Evolutionary conservation across 2,888 invertebrate genomes (phyloP).

Genomic region (Athalia circularis): DNA sequence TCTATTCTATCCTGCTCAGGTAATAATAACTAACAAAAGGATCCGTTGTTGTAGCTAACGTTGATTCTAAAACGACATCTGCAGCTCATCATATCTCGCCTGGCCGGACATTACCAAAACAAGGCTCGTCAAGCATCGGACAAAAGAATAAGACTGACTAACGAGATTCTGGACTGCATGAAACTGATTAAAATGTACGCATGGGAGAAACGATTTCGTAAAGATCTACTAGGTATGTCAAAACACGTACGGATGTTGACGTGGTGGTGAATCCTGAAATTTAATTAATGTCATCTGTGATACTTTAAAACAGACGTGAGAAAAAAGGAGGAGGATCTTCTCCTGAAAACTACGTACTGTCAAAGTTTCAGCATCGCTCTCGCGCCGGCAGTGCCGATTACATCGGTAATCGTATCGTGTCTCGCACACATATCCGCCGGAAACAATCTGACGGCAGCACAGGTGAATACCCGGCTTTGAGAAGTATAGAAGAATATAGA

Average conservation of each 20-base stretch:
- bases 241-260: background rate
- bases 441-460: slow-evolving; percentile 78
- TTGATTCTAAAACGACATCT: slow-evolving; percentile 50
- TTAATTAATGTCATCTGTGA: background rate
- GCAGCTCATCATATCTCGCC: slow-evolving; percentile 73
- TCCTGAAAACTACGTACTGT: slow-evolving; percentile 77
- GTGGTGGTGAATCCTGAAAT: background rate
- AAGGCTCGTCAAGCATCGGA: slow-evolving; percentile 61
- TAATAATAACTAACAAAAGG: slow-evolving; percentile 55
- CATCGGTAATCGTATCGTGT: slow-evolving; percentile 79
- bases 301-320: slow-evolving; percentile 73
- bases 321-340: slow-evolving; percentile 74
- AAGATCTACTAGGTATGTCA: slow-evolving; percentile 72
- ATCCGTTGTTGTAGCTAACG: background rate
- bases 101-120: slow-evolving; percentile 69
- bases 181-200: slow-evolving; percentile 81
- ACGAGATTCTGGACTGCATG: slow-evolving; percentile 77
- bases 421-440: slow-evolving; percentile 76
- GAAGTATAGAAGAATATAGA: background rate
- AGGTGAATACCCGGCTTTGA: slow-evolving; percentile 72
- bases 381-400: slow-evolving; percentile 78
- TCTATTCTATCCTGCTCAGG: slow-evolving; percentile 77
- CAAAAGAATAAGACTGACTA: slow-evolving; percentile 75
- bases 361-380: slow-evolving; percentile 78
- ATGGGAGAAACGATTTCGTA: slow-evolving; percentile 79